Base-by-base conservation (phyloP, 2,113 vertebrate genomes). In the Pollachius pollachius region DNA sequence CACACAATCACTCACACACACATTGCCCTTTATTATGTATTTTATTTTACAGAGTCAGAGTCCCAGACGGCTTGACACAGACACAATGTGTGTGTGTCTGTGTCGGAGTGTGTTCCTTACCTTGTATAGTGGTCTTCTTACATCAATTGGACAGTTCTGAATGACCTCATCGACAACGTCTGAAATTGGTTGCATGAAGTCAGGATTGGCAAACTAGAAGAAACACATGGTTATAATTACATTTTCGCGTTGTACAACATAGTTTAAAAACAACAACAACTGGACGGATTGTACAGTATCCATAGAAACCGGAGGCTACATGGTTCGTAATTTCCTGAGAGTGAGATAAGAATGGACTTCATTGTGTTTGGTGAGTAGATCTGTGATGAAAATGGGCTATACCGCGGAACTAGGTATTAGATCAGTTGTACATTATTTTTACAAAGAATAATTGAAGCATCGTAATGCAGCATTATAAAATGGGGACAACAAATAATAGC, bases 131-230 rank as follows among this genome's bases (percentile, higher is more conserved):
- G 79, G 79, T 13, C 82, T 69, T 54, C 82, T 69, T 41, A 81
- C 79, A 5, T 84, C 82, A 16, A 84, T 84, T 65, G 79, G 82
- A 79, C 82, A 84, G 69, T 30, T 81, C 70, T 84, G 82, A 17
- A 84, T 79, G 71, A 81, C 82, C 41, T 84, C 82, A 62, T 84
- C 82, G 3, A 84, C 58, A 0, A 84, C 79, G 41, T 84, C 83
- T 63, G 77, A 81, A 68, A 81, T 78, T 0, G 83, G 80, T 68
- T 84, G 83, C 67, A 73, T 82, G 80, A 79, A 84, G 70, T 84
- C 82, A 2, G 82, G 76, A 70, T 84, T 81, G 9, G 79, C 79
- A 21, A 84, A 84, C 82, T 84, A 69, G 9, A 70, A 78, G 27
- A 64, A 48, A 48, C 65, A 73, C 64, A 71, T 62, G 65, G 5